Percentiles rank a stretch among this genome's conserved stretches.
Evolutionary conservation across 2,797 vertebrate species (phyloP).

Genomic region (Danionella dracula): DNA sequence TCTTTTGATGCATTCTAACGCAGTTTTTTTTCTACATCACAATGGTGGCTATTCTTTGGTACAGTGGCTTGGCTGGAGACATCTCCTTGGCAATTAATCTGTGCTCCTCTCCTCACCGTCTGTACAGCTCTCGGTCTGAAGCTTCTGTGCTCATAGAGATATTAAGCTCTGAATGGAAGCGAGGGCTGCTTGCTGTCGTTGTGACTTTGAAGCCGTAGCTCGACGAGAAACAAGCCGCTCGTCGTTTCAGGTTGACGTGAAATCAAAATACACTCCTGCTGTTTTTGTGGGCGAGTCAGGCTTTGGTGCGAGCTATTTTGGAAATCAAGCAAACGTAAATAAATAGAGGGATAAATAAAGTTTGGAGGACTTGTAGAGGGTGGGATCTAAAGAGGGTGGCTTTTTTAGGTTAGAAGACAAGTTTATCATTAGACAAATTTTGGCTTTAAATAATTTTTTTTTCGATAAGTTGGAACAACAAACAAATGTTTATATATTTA

Average conservation of each 20-base stretch:
- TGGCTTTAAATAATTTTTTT: too few species aligned
- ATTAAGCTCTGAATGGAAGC: constrained; percentile 10
- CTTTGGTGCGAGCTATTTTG: not conserved
- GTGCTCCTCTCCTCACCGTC: constrained; percentile 47
- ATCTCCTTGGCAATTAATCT: constrained; percentile 67
- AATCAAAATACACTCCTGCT: not conserved
- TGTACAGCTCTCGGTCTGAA: not conserved
- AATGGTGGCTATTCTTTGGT: constrained; percentile 39
- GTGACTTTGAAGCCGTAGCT: not conserved
- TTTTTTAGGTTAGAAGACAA: too few species aligned
- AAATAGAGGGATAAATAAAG: too few species aligned
- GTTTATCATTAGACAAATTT: too few species aligned
- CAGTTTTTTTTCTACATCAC: constrained; percentile 26
- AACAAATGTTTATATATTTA: too few species aligned
- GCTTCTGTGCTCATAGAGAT: constrained; percentile 21
- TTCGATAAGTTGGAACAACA: too few species aligned
- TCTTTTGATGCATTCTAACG: constrained; percentile 29
- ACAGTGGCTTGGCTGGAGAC: constrained; percentile 57
- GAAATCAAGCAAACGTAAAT: not conserved
- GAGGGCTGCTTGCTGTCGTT: not conserved
- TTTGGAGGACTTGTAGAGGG: too few species aligned
- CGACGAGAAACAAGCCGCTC: not conserved
- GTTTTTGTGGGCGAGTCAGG: not conserved
- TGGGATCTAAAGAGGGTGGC: too few species aligned
- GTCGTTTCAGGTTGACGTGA: not conserved